Conservation (phyloP, 2,888 invertebrate genomes). For the Sussaba pulchella region DNA sequence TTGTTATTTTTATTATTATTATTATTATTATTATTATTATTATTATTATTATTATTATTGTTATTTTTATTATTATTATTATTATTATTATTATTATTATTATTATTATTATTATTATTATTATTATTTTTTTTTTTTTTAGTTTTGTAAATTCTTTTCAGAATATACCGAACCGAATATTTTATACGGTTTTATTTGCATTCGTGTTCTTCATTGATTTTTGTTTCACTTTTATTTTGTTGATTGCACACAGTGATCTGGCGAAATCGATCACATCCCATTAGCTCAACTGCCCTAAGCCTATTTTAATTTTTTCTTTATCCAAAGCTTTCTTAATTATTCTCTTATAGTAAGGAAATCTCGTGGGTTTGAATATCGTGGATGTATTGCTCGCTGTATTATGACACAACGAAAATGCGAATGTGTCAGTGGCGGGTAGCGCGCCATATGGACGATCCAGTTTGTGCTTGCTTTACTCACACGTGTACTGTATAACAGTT, state of each 20-base stretch:
- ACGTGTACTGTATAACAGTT: constrained; percentile 30
- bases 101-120: too few relatives aligned
- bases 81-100: too few relatives aligned
- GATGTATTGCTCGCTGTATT: constrained; percentile 19
- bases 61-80: too few relatives aligned
- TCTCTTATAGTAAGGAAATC: constrained; percentile 20
- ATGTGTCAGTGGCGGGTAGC: constrained; percentile 29
- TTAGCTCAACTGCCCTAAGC: not conserved
- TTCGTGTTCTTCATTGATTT: constrained; percentile 8
- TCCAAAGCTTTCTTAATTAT: not conserved
- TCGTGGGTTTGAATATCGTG: constrained; percentile 2
- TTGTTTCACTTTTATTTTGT: constrained; percentile 24
- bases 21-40: too few relatives aligned
- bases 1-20: not conserved
- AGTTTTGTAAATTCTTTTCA: too few relatives aligned
- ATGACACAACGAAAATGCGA: constrained; percentile 40
- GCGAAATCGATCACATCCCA: constrained; percentile 28
- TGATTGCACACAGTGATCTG: constrained; percentile 18
- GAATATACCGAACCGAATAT: too few relatives aligned
- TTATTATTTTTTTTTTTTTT: too few relatives aligned
- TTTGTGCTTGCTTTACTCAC: constrained; percentile 53
- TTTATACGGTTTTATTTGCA: not conserved
- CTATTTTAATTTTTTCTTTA: constrained; percentile 6
- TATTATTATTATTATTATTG: too few relatives aligned
- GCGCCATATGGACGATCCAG: constrained; percentile 55